Percentiles rank a stretch among this genome's conserved stretches.
phyloP scores from a whole-genome alignment of 2,888 invertebrate species.

The Agrilus cyanescens region DNA sequence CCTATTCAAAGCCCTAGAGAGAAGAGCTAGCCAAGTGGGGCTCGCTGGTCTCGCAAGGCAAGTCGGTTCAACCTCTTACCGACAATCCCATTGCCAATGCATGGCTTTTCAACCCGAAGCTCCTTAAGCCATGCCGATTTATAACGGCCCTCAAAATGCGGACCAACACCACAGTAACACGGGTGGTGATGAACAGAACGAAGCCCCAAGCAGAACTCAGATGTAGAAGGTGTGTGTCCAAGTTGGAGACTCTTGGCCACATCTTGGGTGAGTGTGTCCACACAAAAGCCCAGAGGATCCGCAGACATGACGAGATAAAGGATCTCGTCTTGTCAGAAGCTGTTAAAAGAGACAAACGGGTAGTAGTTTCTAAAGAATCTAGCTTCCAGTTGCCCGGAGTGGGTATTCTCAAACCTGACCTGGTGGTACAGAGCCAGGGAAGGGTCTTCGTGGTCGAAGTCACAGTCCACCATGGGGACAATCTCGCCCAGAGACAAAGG shows the following conservation, averaged over 20 bases:
- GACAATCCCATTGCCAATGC: constrained; percentile 2
- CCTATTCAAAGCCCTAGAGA: no score
- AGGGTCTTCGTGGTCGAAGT: constrained; percentile 22
- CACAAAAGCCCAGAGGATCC: constrained; percentile 17
- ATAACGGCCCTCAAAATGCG: no score
- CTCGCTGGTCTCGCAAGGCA: no score
- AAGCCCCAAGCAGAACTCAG: constrained; percentile 15
- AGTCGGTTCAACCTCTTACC: no score
- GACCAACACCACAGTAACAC: constrained; percentile 10
- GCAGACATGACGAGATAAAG: constrained; percentile 17
- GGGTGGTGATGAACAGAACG: constrained; percentile 14
- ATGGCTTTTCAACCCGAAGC: constrained; percentile 17
- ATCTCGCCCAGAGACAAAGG: constrained; percentile 15
- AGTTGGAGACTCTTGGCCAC: constrained; percentile 24
- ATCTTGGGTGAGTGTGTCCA: constrained; percentile 20
- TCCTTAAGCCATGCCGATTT: constrained; percentile 17
- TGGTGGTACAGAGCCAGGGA: constrained; percentile 18
- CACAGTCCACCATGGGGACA: constrained; percentile 15
- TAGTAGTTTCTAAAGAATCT: constrained; percentile 14
- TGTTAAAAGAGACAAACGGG: constrained; percentile 7
- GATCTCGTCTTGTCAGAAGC: constrained; percentile 11
- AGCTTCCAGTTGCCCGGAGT: constrained; percentile 9
- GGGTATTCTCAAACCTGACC: constrained; percentile 21
- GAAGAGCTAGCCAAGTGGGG: no score
- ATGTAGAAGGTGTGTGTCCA: constrained; percentile 21